These are phyloP conservation scores for Istiophorus platypterus DNA, from an alignment of 2,113 vertebrate genomes.

Conservation along the genomic window DNA sequence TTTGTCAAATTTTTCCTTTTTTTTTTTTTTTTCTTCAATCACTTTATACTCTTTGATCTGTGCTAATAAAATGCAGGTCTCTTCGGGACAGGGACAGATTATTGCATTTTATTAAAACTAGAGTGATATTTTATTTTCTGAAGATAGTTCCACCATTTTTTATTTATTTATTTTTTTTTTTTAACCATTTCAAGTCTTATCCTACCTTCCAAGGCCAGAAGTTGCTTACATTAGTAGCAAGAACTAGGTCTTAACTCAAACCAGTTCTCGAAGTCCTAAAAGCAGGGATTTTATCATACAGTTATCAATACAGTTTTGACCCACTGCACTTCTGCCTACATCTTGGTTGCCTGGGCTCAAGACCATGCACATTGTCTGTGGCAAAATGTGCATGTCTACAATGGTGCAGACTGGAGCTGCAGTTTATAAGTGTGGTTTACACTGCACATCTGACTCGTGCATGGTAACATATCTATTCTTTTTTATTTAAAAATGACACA, in stretches of 20 bases:
- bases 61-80: conserved; percentile 73
- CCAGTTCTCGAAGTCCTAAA: neutral
- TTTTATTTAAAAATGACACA: neutral
- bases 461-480: neutral
- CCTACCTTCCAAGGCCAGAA: neutral
- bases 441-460: neutral
- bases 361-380: neutral
- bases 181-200: conserved; percentile 49
- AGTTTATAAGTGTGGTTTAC: neutral
- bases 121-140: conserved; percentile 37
- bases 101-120: conserved; percentile 52
- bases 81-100: conserved; percentile 76
- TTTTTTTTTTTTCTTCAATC: too few relatives aligned
- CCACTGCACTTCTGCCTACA: neutral
- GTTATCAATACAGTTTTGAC: neutral
- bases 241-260: neutral
- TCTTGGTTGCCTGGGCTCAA: neutral
- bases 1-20: conserved; percentile 63
- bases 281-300: neutral
- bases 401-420: neutral
- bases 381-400: neutral
- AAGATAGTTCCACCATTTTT: conserved; percentile 40
- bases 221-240: neutral
- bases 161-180: too few relatives aligned
- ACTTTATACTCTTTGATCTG: conserved; percentile 84